phyloP scores from a whole-genome alignment of 2,113 vertebrate genomes.

The Prunella fulvescens region DNA sequence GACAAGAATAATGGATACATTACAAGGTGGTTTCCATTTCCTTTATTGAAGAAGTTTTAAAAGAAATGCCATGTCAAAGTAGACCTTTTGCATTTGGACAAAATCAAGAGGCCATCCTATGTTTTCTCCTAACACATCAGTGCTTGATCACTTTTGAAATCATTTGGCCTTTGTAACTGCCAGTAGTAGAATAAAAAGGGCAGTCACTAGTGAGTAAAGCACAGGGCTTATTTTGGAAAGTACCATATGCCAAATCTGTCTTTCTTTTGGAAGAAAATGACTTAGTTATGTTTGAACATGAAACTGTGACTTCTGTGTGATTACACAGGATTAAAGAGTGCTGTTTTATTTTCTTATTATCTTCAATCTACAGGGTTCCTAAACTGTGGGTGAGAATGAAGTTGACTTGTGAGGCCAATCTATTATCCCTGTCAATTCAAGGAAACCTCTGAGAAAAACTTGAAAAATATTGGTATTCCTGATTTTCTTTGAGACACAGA shows the following conservation, averaged over 20 bases:
- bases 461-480: constrained; percentile 23
- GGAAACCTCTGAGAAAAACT: constrained; percentile 44
- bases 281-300: constrained; percentile 2
- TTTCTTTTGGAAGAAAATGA: constrained; percentile 11
- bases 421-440: constrained; percentile 26
- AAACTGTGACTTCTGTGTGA: not conserved
- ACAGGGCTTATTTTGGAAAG: not conserved
- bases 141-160: not conserved
- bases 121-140: not conserved
- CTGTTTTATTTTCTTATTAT: constrained; percentile 39
- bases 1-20: not conserved
- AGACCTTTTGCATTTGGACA: not conserved
- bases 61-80: not conserved
- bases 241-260: not conserved
- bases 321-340: constrained; percentile 8
- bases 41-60: not conserved
- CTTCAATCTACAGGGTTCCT: not conserved
- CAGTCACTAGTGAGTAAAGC: not conserved
- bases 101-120: not conserved
- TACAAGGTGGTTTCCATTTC: not conserved
- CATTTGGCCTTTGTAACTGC: not conserved
- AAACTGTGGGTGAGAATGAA: constrained; percentile 43
- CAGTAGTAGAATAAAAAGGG: not conserved
- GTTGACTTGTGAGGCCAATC: constrained; percentile 23
- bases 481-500: constrained; percentile 5